Evolutionary conservation across 2,888 invertebrate genomes (phyloP), one percentile per base, ranked within the genome.

Genomic region (Mycalesis mineus): DNA sequence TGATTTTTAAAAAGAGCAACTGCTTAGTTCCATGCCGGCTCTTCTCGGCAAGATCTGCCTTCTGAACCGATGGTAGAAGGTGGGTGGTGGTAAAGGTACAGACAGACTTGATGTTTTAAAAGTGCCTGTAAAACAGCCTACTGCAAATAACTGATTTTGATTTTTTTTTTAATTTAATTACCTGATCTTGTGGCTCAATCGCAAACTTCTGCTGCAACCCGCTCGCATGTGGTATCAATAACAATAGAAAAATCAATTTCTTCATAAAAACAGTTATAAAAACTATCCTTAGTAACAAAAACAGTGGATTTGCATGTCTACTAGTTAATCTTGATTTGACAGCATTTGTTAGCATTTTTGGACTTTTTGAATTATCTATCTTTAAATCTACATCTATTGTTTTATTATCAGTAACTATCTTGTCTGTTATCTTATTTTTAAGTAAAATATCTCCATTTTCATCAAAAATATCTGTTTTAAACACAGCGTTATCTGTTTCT

Each of bases 141-240:
- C n/a, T n/a, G n/a, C n/a, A n/a, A n/a, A n/a, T n/a, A n/a, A n/a
- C n/a, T n/a, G n/a, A n/a, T n/a, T n/a, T n/a, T n/a, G n/a, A n/a
- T n/a, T n/a, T n/a, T n/a, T n/a, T n/a, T n/a, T n/a, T n/a, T n/a
- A n/a, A n/a, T n/a, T n/a, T n/a, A 22, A 22, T 76, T 58, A 88
- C 88, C 83, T 89, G 88, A 73, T 89, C 88, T 60, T 88, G 88
- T 0, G 88, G 88, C 44, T 89, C 88, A 15, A 89, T 85, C 0
- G 88, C 88, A 66, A 89, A 89, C 63, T 82, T 82, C 70, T 88
- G 88, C 53, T 88, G 88, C 49, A 73, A 74, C n/a, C 76, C 84
- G 71, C 68, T 70, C 44, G 77, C 82, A 65, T 66, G 69, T 67
- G 68, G 70, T 58, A 77, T 52, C 61, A 82, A 65, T 41, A 80